Conservation (phyloP, 2,113 vertebrate species). For the Albula goreensis region DNA sequence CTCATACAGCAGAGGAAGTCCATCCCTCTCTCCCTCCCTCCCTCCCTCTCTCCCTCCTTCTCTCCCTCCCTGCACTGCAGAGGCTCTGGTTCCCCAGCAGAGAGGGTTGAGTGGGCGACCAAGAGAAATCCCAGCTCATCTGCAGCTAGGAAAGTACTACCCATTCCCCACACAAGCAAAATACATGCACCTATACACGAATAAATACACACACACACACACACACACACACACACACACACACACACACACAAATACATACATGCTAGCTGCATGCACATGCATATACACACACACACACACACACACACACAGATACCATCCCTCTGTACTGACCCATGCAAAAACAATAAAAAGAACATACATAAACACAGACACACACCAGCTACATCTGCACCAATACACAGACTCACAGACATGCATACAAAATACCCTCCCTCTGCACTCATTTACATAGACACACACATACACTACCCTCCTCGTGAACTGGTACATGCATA, state of each 20-base stretch:
- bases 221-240: constrained; percentile 22
- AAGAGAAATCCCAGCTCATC: constrained; percentile 40
- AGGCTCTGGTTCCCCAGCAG: constrained; percentile 35
- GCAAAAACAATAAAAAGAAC: background rate
- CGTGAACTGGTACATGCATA: no score
- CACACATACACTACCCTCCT: no score
- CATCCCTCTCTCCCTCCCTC: constrained; percentile 35
- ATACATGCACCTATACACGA: background rate
- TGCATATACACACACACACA: constrained; percentile 27
- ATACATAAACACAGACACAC: background rate
- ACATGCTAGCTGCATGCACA: background rate
- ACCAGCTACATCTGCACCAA: background rate
- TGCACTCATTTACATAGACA: no score
- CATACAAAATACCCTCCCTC: background rate
- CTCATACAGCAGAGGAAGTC: constrained; percentile 48
- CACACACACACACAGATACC: constrained; percentile 1
- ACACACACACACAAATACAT: constrained; percentile 18
- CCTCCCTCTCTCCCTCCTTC: constrained; percentile 7
- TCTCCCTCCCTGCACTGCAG: constrained; percentile 62
- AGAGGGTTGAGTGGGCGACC: constrained; percentile 15
- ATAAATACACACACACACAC: background rate
- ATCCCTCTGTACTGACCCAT: background rate
- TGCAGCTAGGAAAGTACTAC: constrained; percentile 27
- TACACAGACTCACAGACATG: background rate
- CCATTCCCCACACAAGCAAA: background rate